These are phyloP conservation scores for Griposia aprilina DNA, from an alignment of 2,888 invertebrate species.

Conservation along the genomic window DNA sequence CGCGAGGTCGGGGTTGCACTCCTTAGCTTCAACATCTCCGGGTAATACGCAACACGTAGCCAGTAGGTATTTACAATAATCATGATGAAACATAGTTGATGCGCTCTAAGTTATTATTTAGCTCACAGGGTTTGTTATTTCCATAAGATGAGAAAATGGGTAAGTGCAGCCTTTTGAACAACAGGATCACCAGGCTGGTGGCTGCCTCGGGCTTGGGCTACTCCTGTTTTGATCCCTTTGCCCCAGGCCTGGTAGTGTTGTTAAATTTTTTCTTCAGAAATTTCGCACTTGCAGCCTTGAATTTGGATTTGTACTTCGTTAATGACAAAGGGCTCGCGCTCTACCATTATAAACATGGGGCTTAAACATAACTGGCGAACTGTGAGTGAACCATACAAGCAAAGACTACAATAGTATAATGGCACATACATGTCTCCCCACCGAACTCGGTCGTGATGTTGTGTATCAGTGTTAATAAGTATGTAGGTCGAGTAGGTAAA, in stretches of 20 bases:
- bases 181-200: not conserved
- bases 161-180: not conserved
- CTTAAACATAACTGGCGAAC: not conserved
- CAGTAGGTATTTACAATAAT: not conserved
- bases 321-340: not conserved
- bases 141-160: not conserved
- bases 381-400: not conserved
- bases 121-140: too few relatives aligned
- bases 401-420: too few relatives aligned
- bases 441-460: not conserved
- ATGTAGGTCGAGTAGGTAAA: not conserved
- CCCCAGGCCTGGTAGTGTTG: not conserved
- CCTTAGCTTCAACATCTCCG: not conserved
- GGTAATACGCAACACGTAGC: not conserved
- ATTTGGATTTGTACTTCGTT: not conserved
- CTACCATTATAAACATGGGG: not conserved
- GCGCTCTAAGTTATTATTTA: not conserved
- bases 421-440: too few relatives aligned
- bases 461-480: not conserved
- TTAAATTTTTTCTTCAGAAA: not conserved
- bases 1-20: not conserved
- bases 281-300: not conserved
- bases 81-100: not conserved
- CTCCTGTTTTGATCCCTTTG: not conserved
- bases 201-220: not conserved